A percentile compares a stretch with the other conserved stretches of the same genome.
These are phyloP conservation scores for Metallyticus violacea DNA, from an alignment of 2,888 invertebrate species.

Conservation along the genomic window DNA sequence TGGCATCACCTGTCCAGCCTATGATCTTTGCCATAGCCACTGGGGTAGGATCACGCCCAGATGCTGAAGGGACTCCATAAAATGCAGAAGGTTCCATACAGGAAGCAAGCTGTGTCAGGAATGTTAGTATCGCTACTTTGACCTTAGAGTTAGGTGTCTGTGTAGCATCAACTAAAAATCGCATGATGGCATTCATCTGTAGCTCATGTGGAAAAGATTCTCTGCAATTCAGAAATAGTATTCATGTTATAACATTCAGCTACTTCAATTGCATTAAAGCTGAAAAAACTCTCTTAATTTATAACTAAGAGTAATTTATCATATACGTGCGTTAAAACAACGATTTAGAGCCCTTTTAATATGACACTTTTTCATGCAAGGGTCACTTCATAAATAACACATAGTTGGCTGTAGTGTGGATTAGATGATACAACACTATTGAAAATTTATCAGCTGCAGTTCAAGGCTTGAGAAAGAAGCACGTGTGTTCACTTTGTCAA, in stretches of 20 bases:
- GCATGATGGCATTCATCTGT: slow-evolving; percentile 57
- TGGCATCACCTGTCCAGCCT: slow-evolving; percentile 67
- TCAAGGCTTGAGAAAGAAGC: too few relatives aligned
- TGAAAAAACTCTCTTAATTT: too few relatives aligned
- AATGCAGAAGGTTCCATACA: slow-evolving; percentile 38
- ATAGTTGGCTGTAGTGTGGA: too few relatives aligned
- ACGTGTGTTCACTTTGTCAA: too few relatives aligned
- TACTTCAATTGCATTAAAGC: too few relatives aligned
- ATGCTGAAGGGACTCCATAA: slow-evolving; percentile 30
- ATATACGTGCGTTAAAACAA: too few relatives aligned
- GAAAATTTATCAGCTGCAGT: too few relatives aligned
- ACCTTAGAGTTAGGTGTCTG: slow-evolving; percentile 87
- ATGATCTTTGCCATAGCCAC: slow-evolving; percentile 72
- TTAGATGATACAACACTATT: too few relatives aligned
- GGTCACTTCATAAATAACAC: too few relatives aligned
- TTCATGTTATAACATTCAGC: background rate
- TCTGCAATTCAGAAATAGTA: slow-evolving; percentile 42
- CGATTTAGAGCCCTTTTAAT: too few relatives aligned
- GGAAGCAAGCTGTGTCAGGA: slow-evolving; percentile 60
- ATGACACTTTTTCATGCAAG: too few relatives aligned
- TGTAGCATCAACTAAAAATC: slow-evolving; percentile 86
- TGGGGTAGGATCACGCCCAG: slow-evolving; percentile 47
- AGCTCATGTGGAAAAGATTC: slow-evolving; percentile 59
- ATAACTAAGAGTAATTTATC: too few relatives aligned
- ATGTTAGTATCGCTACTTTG: slow-evolving; percentile 72